Conservation (phyloP, 1,140 invertebrate genomes). For the Pseudoatta argentina region DNA sequence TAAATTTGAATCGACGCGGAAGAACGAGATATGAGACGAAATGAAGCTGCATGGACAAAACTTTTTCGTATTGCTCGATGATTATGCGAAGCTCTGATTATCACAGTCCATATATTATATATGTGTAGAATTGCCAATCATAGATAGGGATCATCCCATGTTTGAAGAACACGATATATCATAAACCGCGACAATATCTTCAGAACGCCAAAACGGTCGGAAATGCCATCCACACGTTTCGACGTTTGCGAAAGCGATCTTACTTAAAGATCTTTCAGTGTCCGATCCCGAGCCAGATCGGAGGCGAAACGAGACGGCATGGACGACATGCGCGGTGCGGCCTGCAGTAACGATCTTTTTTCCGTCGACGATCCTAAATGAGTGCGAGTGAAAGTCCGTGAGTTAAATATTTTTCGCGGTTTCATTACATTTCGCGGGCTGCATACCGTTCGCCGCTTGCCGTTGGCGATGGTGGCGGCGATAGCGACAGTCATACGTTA, state of each 20-base stretch:
- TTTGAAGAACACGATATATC: background rate
- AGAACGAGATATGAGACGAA: background rate
- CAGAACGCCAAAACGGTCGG: background rate
- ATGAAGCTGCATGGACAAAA: background rate
- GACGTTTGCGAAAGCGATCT: slow-evolving; percentile 40
- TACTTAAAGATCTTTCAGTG: background rate
- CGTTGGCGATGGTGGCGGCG: background rate
- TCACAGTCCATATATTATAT: background rate
- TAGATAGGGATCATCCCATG: background rate
- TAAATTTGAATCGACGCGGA: background rate
- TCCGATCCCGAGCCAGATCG: background rate
- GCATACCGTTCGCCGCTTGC: too few relatives aligned
- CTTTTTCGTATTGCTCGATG: too few relatives aligned
- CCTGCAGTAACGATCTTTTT: slow-evolving; percentile 41
- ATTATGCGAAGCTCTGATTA: background rate
- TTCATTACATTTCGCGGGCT: slow-evolving; percentile 55
- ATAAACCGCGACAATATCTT: background rate
- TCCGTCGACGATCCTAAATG: slow-evolving; percentile 74
- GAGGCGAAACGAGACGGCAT: background rate
- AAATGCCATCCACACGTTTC: slow-evolving; percentile 25
- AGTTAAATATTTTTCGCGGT: slow-evolving; percentile 78
- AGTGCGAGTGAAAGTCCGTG: slow-evolving; percentile 79
- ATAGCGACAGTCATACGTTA: background rate
- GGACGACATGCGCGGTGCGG: background rate
- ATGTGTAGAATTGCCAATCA: background rate